These are phyloP conservation scores for Morpho achilles DNA, from an alignment of 2,888 invertebrate genomes.

Conservation along the genomic window DNA sequence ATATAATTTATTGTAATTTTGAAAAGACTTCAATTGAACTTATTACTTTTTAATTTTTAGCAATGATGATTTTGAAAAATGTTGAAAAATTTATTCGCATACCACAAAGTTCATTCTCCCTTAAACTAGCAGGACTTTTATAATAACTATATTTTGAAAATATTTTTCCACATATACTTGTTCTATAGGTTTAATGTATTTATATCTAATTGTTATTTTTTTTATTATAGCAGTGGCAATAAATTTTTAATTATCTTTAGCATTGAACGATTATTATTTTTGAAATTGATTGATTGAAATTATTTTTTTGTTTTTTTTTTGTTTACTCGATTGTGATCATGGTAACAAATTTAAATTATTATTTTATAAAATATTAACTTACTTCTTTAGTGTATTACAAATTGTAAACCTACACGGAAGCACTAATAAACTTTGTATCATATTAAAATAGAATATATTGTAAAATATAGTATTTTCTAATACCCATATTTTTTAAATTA, in stretches of 20 bases:
- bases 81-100: too few relatives aligned
- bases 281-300: too few relatives aligned
- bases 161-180: too few relatives aligned
- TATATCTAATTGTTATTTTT: not conserved
- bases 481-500: conserved; percentile 18
- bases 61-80: too few relatives aligned
- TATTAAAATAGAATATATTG: conserved; percentile 44
- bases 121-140: too few relatives aligned
- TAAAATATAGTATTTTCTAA: conserved; percentile 18
- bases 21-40: too few relatives aligned
- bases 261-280: not conserved
- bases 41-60: too few relatives aligned
- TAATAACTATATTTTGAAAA: too few relatives aligned
- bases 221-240: not conserved
- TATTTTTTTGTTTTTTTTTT: not conserved
- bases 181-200: too few relatives aligned
- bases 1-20: too few relatives aligned
- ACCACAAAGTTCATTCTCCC: too few relatives aligned
- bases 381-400: conserved; percentile 7
- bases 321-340: not conserved
- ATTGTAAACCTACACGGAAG: conserved; percentile 44
- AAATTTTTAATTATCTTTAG: not conserved
- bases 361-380: conserved; percentile 7
- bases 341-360: conserved; percentile 9
- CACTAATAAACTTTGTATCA: conserved; percentile 55